phyloP scores from a whole-genome alignment of 2,113 vertebrate species.

The Muntiacus muntjak region DNA sequence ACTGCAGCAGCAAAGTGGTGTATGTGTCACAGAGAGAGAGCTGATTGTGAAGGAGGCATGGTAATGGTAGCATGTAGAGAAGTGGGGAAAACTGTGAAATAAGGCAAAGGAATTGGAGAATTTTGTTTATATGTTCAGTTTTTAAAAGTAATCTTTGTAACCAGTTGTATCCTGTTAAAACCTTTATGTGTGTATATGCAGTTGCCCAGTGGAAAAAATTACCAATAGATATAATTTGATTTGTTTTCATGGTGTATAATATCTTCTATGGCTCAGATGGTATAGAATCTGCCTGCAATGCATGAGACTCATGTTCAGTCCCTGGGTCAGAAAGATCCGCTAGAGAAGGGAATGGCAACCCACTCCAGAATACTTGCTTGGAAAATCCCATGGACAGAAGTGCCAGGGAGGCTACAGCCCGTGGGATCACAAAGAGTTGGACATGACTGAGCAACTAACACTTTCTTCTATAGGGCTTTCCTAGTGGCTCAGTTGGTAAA shows the following conservation, averaged over 20 bases:
- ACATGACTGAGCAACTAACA: neutral
- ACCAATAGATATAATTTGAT: neutral
- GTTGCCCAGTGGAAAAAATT: neutral
- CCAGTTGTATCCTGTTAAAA: neutral
- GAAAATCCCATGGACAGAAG: neutral
- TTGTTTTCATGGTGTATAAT: neutral
- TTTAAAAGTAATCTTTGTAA: neutral
- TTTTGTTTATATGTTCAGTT: neutral
- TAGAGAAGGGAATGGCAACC: neutral
- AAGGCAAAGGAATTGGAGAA: neutral
- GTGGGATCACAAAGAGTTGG: neutral
- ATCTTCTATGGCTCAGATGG: neutral
- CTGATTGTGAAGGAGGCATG: neutral
- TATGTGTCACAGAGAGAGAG: neutral
- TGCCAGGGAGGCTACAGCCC: neutral
- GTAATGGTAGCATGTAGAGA: neutral
- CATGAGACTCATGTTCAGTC: neutral
- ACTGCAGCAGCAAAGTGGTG: neutral
- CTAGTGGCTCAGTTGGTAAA: neutral
- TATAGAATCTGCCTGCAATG: neutral
- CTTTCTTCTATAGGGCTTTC: neutral
- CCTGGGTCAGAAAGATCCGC: neutral
- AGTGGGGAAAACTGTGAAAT: neutral
- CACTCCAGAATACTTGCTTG: neutral
- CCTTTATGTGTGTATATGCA: neutral